These are phyloP conservation scores for Petrocephalus schoutedeni DNA, from an alignment of 2,797 vertebrate species.

Conservation along the genomic window DNA sequence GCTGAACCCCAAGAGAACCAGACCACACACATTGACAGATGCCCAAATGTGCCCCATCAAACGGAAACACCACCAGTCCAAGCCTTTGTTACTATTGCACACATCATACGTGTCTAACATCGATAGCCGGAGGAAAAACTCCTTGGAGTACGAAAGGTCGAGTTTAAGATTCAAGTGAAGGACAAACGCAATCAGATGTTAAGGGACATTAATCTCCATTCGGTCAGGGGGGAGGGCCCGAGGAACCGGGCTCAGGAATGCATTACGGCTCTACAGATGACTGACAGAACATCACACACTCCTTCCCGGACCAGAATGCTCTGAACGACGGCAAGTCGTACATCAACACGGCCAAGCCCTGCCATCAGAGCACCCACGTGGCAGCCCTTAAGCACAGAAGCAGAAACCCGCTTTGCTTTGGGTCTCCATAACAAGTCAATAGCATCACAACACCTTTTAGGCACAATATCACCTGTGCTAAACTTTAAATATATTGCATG, in stretches of 20 bases:
- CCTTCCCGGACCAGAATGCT: not conserved
- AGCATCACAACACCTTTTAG: not conserved
- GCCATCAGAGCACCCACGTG: not conserved
- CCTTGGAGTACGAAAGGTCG: not conserved
- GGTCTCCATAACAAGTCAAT: not conserved
- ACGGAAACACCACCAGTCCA: constrained; percentile 23
- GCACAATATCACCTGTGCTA: not conserved
- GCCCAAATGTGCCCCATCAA: constrained; percentile 43
- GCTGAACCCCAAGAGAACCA: constrained; percentile 28
- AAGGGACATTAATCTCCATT: not conserved
- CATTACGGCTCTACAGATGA: not conserved
- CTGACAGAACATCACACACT: not conserved
- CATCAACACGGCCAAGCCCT: not conserved
- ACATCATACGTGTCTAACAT: not conserved
- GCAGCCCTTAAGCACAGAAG: not conserved
- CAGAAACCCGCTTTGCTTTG: not conserved
- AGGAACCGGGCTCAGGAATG: not conserved
- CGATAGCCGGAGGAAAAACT: not conserved
- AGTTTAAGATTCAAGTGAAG: not conserved
- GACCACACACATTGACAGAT: constrained; percentile 43
- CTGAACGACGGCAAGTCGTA: not conserved
- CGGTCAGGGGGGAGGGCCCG: not conserved
- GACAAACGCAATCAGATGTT: not conserved
- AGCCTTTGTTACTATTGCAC: not conserved
- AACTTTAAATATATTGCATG: not conserved